Evolutionary conservation across 2,797 vertebrate genomes (phyloP), one percentile per base, ranked within the genome.

Genomic region (Sebastes flavidus): DNA sequence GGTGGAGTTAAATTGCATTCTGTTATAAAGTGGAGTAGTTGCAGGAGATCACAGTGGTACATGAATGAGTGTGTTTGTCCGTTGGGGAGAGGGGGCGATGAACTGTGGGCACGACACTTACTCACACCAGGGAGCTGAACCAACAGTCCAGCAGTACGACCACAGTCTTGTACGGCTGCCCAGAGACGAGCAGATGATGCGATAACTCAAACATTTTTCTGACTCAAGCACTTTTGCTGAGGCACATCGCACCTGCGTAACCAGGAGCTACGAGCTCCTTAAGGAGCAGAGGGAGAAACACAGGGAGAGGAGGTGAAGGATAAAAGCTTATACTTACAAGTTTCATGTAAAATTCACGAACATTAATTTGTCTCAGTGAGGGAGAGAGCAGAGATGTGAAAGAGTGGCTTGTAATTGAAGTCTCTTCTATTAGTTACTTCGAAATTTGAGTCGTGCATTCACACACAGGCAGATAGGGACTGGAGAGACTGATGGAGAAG

Each of bases 401-500:
- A 63, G 32, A n/a, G 56, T 42, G 27, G 55, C 38, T 65, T 66
- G 36, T 81, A 88, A 88, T 65, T 78, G 72, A 87, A 69, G 71
- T 55, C 5, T 70, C n/a, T 60, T 65, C 42, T 46, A 8, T 46
- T 46, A 46, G 42, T 46, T 46, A 46, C 42, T 46, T 46, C 0
- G 14, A 46, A 46, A 46, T 46, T 3, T 18, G 42, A 46, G 42
- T 46, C 6, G 42, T 16, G 0, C 42, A 46, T 46, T 46, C 65
- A 58, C 52, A 78, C 65, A 58, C n/a, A 69, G 56, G 2, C 32
- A 59, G 56, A 29, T 46, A 20, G 11, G 8, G 59, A 79, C n/a
- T n/a, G 27, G 67, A 58, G 59, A 71, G 82, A 68, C 22, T 49
- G 63, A 84, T 46, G 58, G 18, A 32, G 59, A 66, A 20, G 60